Evolutionary conservation across 2,888 invertebrate species (phyloP).

Genomic region (Aricia artaxerxes): DNA sequence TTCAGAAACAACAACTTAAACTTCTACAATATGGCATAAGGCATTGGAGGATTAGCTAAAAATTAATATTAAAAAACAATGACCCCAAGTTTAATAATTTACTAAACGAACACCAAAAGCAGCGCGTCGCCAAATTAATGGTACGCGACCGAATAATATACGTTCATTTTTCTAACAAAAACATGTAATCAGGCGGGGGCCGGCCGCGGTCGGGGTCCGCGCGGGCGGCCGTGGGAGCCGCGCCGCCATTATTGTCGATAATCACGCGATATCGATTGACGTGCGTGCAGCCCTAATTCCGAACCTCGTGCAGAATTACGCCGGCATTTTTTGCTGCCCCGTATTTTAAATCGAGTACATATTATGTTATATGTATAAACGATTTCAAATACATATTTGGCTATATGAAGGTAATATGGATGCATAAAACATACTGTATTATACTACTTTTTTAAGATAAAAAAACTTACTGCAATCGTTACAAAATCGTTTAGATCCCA

Average conservation of each 20-base stretch:
- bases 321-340: conserved; percentile 4
- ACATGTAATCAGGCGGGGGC: conserved; percentile 43
- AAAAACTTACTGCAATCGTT: not conserved
- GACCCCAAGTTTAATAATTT: not conserved
- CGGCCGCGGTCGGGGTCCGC: conserved; percentile 48
- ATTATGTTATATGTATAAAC: not conserved
- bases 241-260: conserved; percentile 67
- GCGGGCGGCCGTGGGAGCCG: conserved; percentile 47
- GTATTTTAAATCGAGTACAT: not conserved
- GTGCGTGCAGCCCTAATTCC: conserved; percentile 63
- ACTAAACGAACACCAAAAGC: not conserved
- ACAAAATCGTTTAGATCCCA: not conserved
- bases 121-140: not conserved
- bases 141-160: conserved; percentile 28
- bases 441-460: not conserved
- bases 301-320: conserved; percentile 41
- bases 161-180: conserved; percentile 36
- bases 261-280: conserved; percentile 74
- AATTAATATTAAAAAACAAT: not conserved
- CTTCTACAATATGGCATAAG: not conserved
- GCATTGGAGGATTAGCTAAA: not conserved
- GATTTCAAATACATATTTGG: not conserved
- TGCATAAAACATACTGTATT: not conserved
- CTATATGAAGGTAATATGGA: not conserved
- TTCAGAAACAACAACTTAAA: not conserved